These are phyloP conservation scores for Aphidius colemani DNA, from an alignment of 2,888 invertebrate genomes.

Conservation along the genomic window DNA sequence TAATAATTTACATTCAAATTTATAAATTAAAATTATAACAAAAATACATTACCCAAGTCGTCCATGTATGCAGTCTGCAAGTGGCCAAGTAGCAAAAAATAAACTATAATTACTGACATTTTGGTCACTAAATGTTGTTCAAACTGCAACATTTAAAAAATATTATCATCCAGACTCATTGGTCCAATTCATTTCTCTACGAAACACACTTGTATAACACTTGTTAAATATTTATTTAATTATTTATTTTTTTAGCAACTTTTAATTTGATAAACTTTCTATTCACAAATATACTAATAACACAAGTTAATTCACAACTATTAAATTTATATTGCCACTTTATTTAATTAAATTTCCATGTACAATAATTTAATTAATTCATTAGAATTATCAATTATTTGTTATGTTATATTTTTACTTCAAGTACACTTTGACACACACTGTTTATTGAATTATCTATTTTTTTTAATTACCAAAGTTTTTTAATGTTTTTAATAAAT, in stretches of 20 bases:
- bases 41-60: slow-evolving; percentile 45
- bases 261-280: too few relatives aligned
- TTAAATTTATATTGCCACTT: too few relatives aligned
- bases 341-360: too few relatives aligned
- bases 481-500: too few relatives aligned
- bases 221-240: slow-evolving; percentile 20
- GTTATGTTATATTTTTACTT: too few relatives aligned
- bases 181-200: slow-evolving; percentile 34
- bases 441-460: too few relatives aligned
- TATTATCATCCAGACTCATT: slow-evolving; percentile 35
- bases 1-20: neutral
- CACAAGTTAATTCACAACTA: too few relatives aligned
- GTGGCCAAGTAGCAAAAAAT: slow-evolving; percentile 37
- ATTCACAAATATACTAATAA: slow-evolving; percentile 13
- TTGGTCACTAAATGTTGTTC: slow-evolving; percentile 32
- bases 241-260: slow-evolving; percentile 21
- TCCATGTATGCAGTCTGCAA: slow-evolving; percentile 40
- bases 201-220: neutral
- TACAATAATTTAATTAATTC: too few relatives aligned
- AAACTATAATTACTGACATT: slow-evolving; percentile 39
- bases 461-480: too few relatives aligned
- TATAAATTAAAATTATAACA: too few relatives aligned
- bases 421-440: too few relatives aligned
- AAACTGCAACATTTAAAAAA: slow-evolving; percentile 24
- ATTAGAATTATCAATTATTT: too few relatives aligned